Evolutionary conservation across 1,140 invertebrate genomes (phyloP).

Genomic region (Cydia fagiglandana): DNA sequence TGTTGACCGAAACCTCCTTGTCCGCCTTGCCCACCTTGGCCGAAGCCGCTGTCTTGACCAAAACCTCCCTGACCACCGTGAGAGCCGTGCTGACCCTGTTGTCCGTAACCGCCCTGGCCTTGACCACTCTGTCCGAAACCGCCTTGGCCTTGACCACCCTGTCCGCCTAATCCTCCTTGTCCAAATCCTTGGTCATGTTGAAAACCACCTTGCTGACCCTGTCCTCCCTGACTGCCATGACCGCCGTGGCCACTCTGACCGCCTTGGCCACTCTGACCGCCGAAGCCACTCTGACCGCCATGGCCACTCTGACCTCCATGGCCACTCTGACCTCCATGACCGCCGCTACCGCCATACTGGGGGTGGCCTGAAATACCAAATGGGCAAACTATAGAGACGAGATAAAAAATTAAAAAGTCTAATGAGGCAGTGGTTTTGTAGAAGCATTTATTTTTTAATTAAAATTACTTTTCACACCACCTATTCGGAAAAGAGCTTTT

Average conservation of each 20-base stretch:
- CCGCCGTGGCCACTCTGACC: constrained; percentile 21
- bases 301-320: constrained; percentile 6
- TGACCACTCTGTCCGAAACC: constrained; percentile 10
- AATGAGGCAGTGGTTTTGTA: no score
- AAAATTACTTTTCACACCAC: no score
- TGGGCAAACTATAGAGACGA: background rate
- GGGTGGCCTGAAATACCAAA: constrained; percentile 27
- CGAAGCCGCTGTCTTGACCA: background rate
- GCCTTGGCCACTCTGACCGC: background rate
- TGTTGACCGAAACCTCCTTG: background rate
- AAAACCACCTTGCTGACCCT: constrained; percentile 25
- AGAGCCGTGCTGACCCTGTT: constrained; percentile 21
- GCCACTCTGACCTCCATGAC: background rate
- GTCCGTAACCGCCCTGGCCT: constrained; percentile 31
- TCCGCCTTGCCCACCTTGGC: background rate
- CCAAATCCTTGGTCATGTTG: constrained; percentile 26
- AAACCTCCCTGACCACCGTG: constrained; percentile 26
- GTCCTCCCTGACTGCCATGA: constrained; percentile 13
- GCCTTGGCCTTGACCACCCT: constrained; percentile 30
- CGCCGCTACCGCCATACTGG: constrained; percentile 24
- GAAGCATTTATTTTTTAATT: no score
- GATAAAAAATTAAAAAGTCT: no score
- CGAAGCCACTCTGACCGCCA: background rate
- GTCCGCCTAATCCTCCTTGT: constrained; percentile 35
- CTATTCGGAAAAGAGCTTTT: no score